Base-by-base conservation (phyloP, 2,797 vertebrate species). In the Pseudochirops cupreus region DNA sequence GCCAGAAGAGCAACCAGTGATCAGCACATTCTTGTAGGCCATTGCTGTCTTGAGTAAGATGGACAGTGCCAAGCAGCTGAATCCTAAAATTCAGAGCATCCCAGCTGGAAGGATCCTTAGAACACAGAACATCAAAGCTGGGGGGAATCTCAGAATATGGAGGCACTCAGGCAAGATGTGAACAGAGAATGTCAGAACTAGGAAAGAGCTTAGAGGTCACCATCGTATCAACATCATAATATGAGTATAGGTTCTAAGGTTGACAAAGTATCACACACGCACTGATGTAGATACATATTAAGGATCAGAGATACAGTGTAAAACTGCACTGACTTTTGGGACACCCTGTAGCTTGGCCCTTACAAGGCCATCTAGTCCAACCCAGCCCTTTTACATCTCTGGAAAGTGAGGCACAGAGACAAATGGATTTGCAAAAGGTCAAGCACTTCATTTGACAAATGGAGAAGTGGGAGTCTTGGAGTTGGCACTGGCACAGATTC, bases 1-100 rank as follows among this genome's bases (percentile, higher is more conserved):
- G 74, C 98, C 99, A 16, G 99, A 99, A 55, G 99, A 99, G 94
- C 98, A 99, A 33, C 99, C 99, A 0, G 98, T 99, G 95, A 99
- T 97, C 74, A 99, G 93, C 91, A 99, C 98, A 29, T 96, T 98
- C 54, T 96, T 98, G 93, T 96, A 97, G 53, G 97, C 98, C 98
- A 99, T 99, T 87, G 90, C 29, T 55, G 52, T 87, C 24, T 87
- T 87, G 90, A 52, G 52, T 91, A 87, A 91, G 52, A 54, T 5
- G 4, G 90, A 29, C 52, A 54, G 18, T 54, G 90, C 53, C 74
- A 24, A 46, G 39, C 21, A 24, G 21, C 39, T 46, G 39, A 91
- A 53, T 54, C 52, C 90, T 91, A 55, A 52, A 55, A 91, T 12
- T 91, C 90, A 91, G 39, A 46, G 21, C 74, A 87, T 87, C 21